Conservation (phyloP, 2,113 vertebrate genomes). For the Amphiprion percula region DNA sequence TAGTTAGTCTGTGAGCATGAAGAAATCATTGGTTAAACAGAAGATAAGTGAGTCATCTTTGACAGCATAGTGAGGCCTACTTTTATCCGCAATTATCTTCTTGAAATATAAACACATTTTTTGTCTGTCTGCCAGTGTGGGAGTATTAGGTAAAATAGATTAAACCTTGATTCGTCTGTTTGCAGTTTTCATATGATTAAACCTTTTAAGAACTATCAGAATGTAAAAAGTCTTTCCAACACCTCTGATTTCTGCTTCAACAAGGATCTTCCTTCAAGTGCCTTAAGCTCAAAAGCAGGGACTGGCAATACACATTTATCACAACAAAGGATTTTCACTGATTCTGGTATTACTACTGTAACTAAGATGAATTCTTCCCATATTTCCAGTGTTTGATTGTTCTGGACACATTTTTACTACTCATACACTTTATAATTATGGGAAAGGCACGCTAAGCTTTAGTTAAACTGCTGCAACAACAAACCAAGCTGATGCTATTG, state of each 20-base stretch:
- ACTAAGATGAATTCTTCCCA: conserved; percentile 27
- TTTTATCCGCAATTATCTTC: conserved; percentile 6
- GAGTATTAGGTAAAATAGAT: conserved; percentile 4
- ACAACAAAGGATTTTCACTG: conserved; percentile 1
- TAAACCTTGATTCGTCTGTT: background rate
- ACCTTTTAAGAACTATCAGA: conserved; percentile 3
- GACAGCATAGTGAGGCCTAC: background rate
- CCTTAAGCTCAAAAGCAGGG: conserved; percentile 19
- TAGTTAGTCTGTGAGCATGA: conserved; percentile 8
- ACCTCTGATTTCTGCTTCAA: conserved; percentile 21
- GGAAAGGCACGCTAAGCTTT: conserved; percentile 36
- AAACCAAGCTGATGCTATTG: conserved; percentile 20
- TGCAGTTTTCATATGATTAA: background rate
- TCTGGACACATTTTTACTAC: conserved; percentile 49
- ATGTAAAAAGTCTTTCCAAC: too few relatives aligned
- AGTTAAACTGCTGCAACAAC: conserved; percentile 17
- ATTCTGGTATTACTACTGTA: conserved; percentile 1
- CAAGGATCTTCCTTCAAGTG: conserved; percentile 32
- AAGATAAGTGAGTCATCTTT: conserved; percentile 1
- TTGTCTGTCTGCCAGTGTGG: background rate
- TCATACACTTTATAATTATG: conserved; percentile 37
- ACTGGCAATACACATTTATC: conserved; percentile 14
- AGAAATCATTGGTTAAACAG: conserved; percentile 23
- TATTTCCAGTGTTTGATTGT: conserved; percentile 69
- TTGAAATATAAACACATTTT: background rate